phyloP scores from a whole-genome alignment of 1,140 invertebrate species.

The Brachionus paranguensis region DNA sequence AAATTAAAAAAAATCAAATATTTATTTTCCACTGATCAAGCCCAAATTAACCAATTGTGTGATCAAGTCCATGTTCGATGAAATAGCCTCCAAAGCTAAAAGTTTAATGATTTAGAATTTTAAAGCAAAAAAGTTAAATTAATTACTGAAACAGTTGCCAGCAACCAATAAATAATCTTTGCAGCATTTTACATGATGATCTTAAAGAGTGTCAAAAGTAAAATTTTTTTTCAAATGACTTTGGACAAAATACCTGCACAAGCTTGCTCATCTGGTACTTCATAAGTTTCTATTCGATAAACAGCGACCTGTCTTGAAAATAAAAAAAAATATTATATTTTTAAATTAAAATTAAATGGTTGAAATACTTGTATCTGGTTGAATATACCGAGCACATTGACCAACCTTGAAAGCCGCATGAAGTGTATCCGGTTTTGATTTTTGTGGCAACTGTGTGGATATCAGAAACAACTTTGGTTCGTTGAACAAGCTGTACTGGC shows the following conservation, averaged over 20 bases:
- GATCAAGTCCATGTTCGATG: slow-evolving; percentile 23
- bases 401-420: slow-evolving; percentile 22
- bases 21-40: slow-evolving; percentile 33
- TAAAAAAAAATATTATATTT: not conserved
- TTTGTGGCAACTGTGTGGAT: slow-evolving; percentile 28
- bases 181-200: slow-evolving; percentile 40
- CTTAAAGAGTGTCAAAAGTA: not conserved
- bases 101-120: not conserved
- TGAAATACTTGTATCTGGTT: slow-evolving; percentile 5
- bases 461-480: slow-evolving; percentile 11
- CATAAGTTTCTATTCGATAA: slow-evolving; percentile 23
- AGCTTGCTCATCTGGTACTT: slow-evolving; percentile 38
- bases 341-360: not conserved
- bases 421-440: slow-evolving; percentile 35
- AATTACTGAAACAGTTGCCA: slow-evolving; percentile 35
- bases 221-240: not conserved
- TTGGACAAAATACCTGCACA: not conserved
- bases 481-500: slow-evolving; percentile 21
- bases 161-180: slow-evolving; percentile 1
- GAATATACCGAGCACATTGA: slow-evolving; percentile 30
- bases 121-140: not conserved
- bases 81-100: slow-evolving; percentile 9
- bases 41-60: not conserved
- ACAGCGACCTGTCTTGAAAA: not conserved
- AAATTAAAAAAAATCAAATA: not conserved